Evolutionary conservation across 2,797 vertebrate genomes (phyloP).

Genomic region (Columba guinea): DNA sequence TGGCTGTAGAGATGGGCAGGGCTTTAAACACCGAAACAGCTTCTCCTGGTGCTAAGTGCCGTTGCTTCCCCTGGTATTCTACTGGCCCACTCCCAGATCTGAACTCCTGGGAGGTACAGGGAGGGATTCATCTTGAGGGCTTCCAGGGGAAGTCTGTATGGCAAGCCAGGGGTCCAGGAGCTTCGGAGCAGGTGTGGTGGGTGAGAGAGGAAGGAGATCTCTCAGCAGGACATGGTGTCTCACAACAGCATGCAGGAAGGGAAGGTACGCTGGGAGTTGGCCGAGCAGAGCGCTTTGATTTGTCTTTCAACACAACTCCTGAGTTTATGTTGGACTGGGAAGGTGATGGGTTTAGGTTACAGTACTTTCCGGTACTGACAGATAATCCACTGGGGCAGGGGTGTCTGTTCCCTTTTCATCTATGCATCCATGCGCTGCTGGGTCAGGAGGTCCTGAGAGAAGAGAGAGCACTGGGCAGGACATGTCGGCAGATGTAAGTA

Average conservation of each 20-base stretch:
- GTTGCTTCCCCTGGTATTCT: neutral
- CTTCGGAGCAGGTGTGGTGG: rapidly evolving
- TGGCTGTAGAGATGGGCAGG: neutral
- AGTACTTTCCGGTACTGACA: constrained; percentile 3
- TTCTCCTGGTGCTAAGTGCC: neutral
- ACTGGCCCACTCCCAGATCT: neutral
- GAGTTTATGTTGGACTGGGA: constrained; percentile 22
- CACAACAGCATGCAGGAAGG: neutral
- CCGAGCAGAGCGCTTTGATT: neutral
- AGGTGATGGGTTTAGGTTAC: constrained; percentile 1
- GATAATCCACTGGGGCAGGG: neutral
- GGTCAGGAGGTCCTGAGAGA: neutral
- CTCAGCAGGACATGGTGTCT: neutral
- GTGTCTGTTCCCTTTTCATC: neutral
- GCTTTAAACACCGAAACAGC: neutral
- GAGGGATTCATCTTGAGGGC: neutral
- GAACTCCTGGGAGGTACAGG: neutral
- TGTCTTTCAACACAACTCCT: constrained; percentile 1
- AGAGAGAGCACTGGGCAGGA: neutral
- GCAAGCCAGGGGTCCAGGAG: neutral
- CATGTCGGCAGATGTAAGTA: rapidly evolving
- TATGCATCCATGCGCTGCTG: neutral
- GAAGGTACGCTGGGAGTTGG: neutral
- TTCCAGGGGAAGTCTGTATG: neutral
- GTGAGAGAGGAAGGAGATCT: neutral